Percentiles rank a stretch among this genome's conserved stretches.
phyloP scores from a whole-genome alignment of 2,113 vertebrate species.

The Ameiurus melas region DNA sequence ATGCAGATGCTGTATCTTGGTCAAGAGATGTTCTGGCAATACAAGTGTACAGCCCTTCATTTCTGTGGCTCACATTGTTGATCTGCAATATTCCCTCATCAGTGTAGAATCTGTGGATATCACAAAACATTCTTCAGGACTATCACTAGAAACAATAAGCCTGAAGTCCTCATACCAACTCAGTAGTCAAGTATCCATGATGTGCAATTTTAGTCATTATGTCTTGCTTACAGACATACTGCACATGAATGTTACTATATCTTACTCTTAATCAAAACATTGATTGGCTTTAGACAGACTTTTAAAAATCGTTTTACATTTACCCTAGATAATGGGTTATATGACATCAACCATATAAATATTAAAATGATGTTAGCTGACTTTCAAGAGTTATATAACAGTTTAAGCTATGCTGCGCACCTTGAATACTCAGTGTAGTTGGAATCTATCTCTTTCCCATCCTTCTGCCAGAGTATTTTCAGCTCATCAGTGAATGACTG shows the following conservation, averaged over 20 bases:
- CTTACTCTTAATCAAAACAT: neutral
- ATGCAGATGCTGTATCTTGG: conserved; percentile 64
- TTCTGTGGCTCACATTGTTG: conserved; percentile 77
- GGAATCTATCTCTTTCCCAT: conserved; percentile 72
- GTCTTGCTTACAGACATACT: neutral
- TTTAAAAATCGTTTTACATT: neutral
- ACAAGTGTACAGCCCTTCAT: conserved; percentile 83
- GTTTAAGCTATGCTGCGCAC: conserved; percentile 60
- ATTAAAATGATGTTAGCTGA: neutral
- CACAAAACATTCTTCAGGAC: neutral
- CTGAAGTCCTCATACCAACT: neutral
- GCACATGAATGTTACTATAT: neutral
- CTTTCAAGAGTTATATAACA: neutral
- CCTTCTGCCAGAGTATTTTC: conserved; percentile 83
- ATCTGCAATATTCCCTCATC: conserved; percentile 79
- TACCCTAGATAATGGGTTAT: neutral
- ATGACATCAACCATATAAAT: neutral
- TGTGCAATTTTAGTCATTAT: neutral
- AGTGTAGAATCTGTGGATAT: conserved; percentile 62
- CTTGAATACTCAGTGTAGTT: conserved; percentile 73
- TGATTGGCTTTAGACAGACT: neutral
- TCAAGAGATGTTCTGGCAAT: conserved; percentile 82
- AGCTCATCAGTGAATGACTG: conserved; percentile 76
- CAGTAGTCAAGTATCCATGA: neutral
- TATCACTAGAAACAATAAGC: neutral